These are phyloP conservation scores for Cephus runcator DNA, from an alignment of 2,888 invertebrate species.

Conservation along the genomic window DNA sequence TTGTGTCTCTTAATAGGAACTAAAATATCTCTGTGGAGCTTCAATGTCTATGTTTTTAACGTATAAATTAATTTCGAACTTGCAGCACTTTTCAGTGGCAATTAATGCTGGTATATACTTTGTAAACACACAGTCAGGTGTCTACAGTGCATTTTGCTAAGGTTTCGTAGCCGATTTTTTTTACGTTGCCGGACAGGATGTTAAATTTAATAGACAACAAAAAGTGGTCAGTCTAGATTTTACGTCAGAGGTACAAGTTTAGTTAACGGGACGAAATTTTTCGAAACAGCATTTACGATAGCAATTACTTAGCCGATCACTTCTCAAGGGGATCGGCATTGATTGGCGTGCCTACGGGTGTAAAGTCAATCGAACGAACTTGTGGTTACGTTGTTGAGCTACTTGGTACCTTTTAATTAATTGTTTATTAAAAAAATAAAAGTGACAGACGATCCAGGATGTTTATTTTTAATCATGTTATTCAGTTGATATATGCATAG, in stretches of 20 bases:
- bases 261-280: background rate
- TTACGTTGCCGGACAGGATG: background rate
- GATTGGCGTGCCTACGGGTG: too few relatives aligned
- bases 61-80: background rate
- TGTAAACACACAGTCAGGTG: background rate
- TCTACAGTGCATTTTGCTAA: background rate
- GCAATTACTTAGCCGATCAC: too few relatives aligned
- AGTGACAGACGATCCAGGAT: background rate
- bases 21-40: constrained; percentile 13
- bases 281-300: background rate
- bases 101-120: background rate
- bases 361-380: too few relatives aligned
- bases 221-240: background rate
- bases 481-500: background rate
- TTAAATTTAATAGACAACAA: background rate
- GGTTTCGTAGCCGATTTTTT: background rate
- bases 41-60: background rate
- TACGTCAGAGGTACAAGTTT: background rate
- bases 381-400: too few relatives aligned
- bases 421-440: too few relatives aligned
- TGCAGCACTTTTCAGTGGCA: background rate
- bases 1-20: constrained; percentile 18
- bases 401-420: too few relatives aligned
- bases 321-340: too few relatives aligned
- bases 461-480: background rate